Evolutionary conservation across 2,888 invertebrate species (phyloP), one percentile per base, ranked within the genome.

Genomic region (Stenolophus ochropezus): DNA sequence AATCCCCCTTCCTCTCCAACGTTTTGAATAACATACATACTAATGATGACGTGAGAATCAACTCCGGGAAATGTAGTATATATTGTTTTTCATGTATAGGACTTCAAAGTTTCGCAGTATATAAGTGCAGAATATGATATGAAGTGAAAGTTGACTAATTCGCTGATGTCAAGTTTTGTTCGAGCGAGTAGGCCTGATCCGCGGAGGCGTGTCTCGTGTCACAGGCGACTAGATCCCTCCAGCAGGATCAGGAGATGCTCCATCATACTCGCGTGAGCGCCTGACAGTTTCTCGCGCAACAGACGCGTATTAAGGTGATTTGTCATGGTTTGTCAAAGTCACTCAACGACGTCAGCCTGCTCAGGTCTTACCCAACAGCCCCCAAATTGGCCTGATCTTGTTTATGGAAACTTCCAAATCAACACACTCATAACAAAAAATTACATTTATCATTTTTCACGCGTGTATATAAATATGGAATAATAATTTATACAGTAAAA

Each of bases 311-410:
- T 82, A 73, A 69, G 73, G 83, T 82, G 82, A 84, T 84, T 84
- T 84, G 84, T 84, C 84, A 84, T 83, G 84, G 84, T 84, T 84
- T 84, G 83, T 83, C 84, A 82, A 82, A 83, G 82, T 83, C 81
- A 82, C 49, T 42, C 14, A 69, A 21, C 18, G 33, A 33, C 11
- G 21, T 16, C 47, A 21, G 6, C 69, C 11, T 51, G 74, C 2
- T 18, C 16, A n/a, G 4, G 25, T 61, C 61, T 61, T 61, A 61
- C 4, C 16, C 14, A 73, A 47, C 1, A 18, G 33, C 21, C 73
- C 47, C 4, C 20, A 49, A 73, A 20, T 3, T 42, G 4, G 33
- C n/a, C n/a, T n/a, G n/a, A n/a, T n/a, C n/a, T n/a, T n/a, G n/a
- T n/a, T n/a, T n/a, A n/a, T n/a, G n/a, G n/a, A n/a, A n/a, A n/a